Evolutionary conservation across 37 sponge, comb jelly and placozoan species (phyloP).

Genomic region (Theonella swinhoei): DNA sequence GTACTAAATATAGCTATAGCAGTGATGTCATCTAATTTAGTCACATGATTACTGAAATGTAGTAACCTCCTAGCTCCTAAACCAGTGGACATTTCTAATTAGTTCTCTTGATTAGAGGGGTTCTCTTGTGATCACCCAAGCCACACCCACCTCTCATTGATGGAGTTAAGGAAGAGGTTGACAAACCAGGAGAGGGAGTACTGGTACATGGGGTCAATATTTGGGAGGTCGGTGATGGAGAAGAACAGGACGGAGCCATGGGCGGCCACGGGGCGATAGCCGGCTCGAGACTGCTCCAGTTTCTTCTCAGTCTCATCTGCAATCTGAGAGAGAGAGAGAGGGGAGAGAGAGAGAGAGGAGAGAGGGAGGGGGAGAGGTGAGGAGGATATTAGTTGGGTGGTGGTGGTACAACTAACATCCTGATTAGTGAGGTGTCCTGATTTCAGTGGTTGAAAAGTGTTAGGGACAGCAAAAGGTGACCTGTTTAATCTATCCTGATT

Average conservation of each 20-base stretch:
- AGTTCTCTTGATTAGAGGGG: too few species aligned
- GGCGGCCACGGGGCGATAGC: slow-evolving; percentile 92
- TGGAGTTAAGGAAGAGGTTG: slow-evolving; percentile 94
- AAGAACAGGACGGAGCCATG: slow-evolving; percentile 98
- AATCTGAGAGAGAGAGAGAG: slow-evolving; percentile 34
- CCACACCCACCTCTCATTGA: slow-evolving; percentile 83
- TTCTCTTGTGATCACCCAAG: too few species aligned
- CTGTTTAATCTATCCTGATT: too few species aligned
- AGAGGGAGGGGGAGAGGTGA: not conserved
- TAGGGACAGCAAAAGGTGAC: too few species aligned
- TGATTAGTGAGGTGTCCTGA: too few species aligned
- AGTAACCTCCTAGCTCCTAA: too few species aligned
- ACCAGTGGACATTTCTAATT: too few species aligned
- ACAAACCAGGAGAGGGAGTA: slow-evolving; percentile 99
- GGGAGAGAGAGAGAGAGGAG: not conserved
- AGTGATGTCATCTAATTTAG: too few species aligned
- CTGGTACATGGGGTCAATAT: slow-evolving; percentile 99
- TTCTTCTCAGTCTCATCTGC: slow-evolving; percentile 98
- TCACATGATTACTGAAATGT: too few species aligned
- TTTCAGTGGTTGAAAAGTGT: too few species aligned
- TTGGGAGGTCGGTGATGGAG: slow-evolving; percentile 98
- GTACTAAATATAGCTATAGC: not conserved
- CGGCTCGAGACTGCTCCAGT: slow-evolving; percentile 98
- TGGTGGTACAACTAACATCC: too few species aligned
- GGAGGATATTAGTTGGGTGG: not conserved